Conservation (phyloP, 2,888 invertebrate species). For the Didymodactylos carnosus region DNA sequence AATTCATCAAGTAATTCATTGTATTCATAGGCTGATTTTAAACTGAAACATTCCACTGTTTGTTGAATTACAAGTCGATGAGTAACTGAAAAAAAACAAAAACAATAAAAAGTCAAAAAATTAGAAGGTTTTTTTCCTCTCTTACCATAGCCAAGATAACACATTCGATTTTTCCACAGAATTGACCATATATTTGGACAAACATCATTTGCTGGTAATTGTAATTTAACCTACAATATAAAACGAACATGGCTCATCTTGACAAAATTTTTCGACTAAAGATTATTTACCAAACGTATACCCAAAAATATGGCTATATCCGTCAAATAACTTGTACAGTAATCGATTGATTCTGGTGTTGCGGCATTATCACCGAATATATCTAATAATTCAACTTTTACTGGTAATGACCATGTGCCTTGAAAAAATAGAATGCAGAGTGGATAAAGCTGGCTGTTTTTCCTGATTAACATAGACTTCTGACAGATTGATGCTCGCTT, state of each 20-base stretch:
- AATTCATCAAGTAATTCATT: background rate
- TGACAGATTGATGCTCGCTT: too few relatives aligned
- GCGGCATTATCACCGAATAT: background rate
- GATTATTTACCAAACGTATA: background rate
- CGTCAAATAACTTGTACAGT: background rate
- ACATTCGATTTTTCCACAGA: background rate
- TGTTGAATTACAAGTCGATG: background rate
- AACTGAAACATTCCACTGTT: background rate
- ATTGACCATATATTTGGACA: background rate
- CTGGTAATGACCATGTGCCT: background rate
- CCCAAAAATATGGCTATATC: background rate
- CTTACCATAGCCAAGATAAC: background rate
- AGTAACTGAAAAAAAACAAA: background rate
- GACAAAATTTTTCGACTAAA: too few relatives aligned
- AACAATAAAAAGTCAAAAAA: background rate
- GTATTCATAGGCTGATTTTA: background rate
- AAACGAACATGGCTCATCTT: too few relatives aligned
- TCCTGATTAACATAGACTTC: too few relatives aligned
- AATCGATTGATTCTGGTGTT: background rate
- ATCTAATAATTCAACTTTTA: background rate
- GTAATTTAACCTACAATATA: too few relatives aligned
- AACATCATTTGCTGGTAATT: background rate
- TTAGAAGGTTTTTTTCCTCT: background rate
- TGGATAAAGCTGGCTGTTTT: too few relatives aligned
- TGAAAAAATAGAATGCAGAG: background rate